Evolutionary conservation across 2,797 vertebrate species (phyloP).

Genomic region (Poecilia wingei): DNA sequence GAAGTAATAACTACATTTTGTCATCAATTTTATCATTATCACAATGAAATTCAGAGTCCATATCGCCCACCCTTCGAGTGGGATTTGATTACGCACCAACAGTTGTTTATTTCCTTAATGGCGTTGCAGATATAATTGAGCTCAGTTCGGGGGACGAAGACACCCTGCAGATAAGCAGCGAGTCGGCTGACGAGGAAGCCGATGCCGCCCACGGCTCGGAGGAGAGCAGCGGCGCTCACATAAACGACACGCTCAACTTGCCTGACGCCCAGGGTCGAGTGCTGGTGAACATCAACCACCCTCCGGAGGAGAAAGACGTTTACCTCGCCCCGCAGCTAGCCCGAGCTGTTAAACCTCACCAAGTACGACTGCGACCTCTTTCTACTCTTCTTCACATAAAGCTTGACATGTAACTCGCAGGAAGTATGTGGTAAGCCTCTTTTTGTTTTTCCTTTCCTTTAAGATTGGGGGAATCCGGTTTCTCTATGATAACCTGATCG

Average conservation of each 20-base stretch:
- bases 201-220: conserved; percentile 80
- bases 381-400: not conserved
- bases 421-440: conserved; percentile 7
- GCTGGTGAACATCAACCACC: conserved; percentile 97
- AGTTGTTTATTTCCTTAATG: conserved; percentile 8
- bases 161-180: conserved; percentile 90
- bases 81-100: not conserved
- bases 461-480: conserved; percentile 98
- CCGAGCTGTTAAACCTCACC: conserved; percentile 95
- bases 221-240: conserved; percentile 95
- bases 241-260: conserved; percentile 92
- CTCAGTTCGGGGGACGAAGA: conserved; percentile 97
- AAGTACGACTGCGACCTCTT: conserved; percentile 78
- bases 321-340: conserved; percentile 94
- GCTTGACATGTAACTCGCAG: not conserved
- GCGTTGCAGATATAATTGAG: conserved; percentile 90
- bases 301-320: conserved; percentile 94
- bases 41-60: too few species aligned
- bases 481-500: conserved; percentile 97
- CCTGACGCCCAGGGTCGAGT: conserved; percentile 91
- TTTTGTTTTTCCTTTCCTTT: conserved; percentile 6
- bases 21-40: too few species aligned
- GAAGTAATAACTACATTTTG: too few species aligned
- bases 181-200: conserved; percentile 88
- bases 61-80: not conserved